phyloP scores from a whole-genome alignment of 2,797 vertebrate species.

The Coendou prehensilis region DNA sequence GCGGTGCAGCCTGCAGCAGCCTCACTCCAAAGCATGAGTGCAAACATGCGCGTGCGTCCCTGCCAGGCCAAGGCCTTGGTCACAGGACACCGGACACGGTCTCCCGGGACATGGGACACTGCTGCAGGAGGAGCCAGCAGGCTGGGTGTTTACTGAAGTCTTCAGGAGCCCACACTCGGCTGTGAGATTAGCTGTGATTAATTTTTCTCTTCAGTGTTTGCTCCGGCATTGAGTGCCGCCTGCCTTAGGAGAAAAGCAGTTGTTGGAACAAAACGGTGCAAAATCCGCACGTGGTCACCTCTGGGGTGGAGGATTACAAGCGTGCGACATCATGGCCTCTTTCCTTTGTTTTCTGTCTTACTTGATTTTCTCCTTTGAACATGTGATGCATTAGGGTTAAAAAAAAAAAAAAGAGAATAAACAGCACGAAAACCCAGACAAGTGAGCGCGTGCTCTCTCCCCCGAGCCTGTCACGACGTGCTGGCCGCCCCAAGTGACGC shows the following conservation, averaged over 20 bases:
- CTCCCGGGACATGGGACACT: background rate
- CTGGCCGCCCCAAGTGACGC: background rate
- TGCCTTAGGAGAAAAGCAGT: conserved; percentile 13
- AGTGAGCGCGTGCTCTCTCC: background rate
- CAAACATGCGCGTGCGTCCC: background rate
- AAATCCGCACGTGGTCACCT: background rate
- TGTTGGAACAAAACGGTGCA: background rate
- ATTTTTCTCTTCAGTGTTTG: conserved; percentile 25
- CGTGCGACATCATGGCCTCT: background rate
- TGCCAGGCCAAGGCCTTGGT: background rate
- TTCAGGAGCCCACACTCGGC: background rate
- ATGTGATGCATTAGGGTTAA: background rate
- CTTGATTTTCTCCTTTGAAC: conserved; percentile 25
- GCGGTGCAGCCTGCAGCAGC: background rate
- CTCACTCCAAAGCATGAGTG: conserved; percentile 27
- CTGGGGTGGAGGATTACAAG: background rate
- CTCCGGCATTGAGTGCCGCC: background rate
- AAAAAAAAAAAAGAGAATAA: conserved; percentile 16
- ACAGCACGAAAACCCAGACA: conserved; percentile 39
- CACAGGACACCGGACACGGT: background rate
- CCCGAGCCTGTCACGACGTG: conserved; percentile 36
- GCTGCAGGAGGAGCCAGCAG: no score
- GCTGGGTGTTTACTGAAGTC: background rate
- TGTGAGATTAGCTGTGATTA: background rate
- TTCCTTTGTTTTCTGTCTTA: conserved; percentile 36